These are phyloP conservation scores for Labeo rohita DNA, from an alignment of 2,113 vertebrate genomes.

Conservation along the genomic window DNA sequence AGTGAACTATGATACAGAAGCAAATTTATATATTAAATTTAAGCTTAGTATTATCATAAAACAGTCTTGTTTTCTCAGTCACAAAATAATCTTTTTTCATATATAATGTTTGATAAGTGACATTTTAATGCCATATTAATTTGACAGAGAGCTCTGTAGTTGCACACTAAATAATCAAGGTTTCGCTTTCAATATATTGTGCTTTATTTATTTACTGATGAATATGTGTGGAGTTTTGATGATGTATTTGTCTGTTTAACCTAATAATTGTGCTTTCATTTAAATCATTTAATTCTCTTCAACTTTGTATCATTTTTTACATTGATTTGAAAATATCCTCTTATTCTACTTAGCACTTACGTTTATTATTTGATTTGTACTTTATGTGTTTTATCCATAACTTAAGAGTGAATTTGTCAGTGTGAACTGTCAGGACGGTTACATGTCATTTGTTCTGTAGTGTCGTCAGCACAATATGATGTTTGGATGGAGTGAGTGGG, in stretches of 20 bases:
- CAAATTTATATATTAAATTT: neutral
- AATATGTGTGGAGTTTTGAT: neutral
- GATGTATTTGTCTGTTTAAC: neutral
- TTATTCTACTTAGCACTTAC: constrained; percentile 1
- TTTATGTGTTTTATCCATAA: neutral
- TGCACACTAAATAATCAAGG: neutral
- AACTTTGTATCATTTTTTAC: constrained; percentile 19
- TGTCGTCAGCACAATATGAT: neutral
- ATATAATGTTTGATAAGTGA: neutral
- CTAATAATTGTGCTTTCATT: neutral
- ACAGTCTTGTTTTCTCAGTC: neutral
- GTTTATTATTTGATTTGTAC: constrained; percentile 24
- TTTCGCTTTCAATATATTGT: neutral
- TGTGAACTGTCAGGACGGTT: constrained; percentile 26
- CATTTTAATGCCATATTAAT: neutral
- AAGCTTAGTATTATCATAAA: neutral
- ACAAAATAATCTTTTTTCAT: neutral
- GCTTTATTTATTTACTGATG: constrained; percentile 1
- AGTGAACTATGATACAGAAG: neutral
- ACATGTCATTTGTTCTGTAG: constrained; percentile 50
- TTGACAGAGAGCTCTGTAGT: constrained; percentile 1
- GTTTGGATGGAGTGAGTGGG: constrained; percentile 49
- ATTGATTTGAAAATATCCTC: constrained; percentile 6
- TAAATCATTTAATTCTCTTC: constrained; percentile 1
- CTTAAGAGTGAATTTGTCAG: constrained; percentile 1